Conservation (phyloP, 2,888 invertebrate genomes). For the Acanthosepion pharaonis region DNA sequence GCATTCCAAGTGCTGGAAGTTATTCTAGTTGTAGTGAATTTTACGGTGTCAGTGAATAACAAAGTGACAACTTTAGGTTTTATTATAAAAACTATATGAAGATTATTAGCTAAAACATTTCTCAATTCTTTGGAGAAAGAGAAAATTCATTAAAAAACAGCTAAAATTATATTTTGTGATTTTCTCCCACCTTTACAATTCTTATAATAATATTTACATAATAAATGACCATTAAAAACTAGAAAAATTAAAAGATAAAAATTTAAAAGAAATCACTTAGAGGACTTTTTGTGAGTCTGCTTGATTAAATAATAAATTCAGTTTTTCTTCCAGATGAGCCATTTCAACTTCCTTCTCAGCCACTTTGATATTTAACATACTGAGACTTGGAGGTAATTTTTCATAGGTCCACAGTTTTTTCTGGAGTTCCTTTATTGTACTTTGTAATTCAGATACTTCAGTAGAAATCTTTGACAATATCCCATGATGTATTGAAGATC, state of each 20-base stretch:
- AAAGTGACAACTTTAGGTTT: too few species aligned
- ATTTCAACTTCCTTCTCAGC: not conserved
- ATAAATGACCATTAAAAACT: too few species aligned
- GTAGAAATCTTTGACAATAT: not conserved
- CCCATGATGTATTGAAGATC: not conserved
- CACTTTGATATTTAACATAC: not conserved
- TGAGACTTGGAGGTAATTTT: not conserved
- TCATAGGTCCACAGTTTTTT: not conserved
- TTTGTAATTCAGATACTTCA: not conserved
- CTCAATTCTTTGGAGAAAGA: too few species aligned
- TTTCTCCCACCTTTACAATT: not conserved
- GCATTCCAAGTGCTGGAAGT: too few species aligned
- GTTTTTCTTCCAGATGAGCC: not conserved
- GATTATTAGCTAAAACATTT: too few species aligned
- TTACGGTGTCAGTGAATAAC: too few species aligned
- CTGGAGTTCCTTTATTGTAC: not conserved
- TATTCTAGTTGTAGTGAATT: too few species aligned
- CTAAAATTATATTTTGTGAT: too few species aligned
- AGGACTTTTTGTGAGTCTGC: not conserved
- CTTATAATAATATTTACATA: not conserved
- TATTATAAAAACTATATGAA: too few species aligned
- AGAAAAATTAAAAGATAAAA: not conserved
- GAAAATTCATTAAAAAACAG: too few species aligned
- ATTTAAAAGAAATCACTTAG: not conserved
- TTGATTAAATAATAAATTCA: not conserved